A percentile compares a stretch with the other conserved stretches of the same genome.
Conservation (phyloP, 2,113 vertebrate genomes). For the Blennius ocellaris region DNA sequence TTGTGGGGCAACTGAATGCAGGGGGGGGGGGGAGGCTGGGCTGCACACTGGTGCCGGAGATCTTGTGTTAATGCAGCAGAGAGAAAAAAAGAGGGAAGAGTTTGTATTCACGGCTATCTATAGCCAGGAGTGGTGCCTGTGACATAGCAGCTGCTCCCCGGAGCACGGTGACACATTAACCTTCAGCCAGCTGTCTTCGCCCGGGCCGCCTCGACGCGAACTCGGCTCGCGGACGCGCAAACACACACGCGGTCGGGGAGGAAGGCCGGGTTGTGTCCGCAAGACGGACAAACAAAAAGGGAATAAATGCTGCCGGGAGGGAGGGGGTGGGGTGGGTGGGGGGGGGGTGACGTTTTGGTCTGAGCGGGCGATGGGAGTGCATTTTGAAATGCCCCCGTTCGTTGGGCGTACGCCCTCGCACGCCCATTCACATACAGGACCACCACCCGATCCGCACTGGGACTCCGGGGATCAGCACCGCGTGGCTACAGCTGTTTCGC, state of each 20-base stretch:
- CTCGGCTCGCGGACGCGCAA: conserved; percentile 9
- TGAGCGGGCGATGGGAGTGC: neutral
- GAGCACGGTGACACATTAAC: conserved; percentile 78
- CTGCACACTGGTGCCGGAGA: conserved; percentile 26
- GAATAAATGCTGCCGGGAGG: neutral
- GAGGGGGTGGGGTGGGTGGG: no score
- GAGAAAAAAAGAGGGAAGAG: conserved; percentile 70
- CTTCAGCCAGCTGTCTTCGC: conserved; percentile 78
- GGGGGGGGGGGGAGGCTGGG: conserved; percentile 31
- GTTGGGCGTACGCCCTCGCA: neutral
- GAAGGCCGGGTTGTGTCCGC: no score
- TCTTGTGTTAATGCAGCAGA: conserved; percentile 56
- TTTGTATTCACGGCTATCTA: conserved; percentile 79
- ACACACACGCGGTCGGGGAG: neutral
- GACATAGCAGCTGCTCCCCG: conserved; percentile 76
- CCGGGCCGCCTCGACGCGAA: conserved; percentile 53
- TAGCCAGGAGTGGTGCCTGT: conserved; percentile 71
- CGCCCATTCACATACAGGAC: conserved; percentile 50
- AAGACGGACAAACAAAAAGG: neutral
- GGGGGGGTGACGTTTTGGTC: neutral
- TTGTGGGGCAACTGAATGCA: conserved; percentile 30
- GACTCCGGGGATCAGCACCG: conserved; percentile 55
- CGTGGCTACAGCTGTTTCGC: conserved; percentile 76
- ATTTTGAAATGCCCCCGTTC: neutral
- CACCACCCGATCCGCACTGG: conserved; percentile 67